A percentile compares a stretch with the other conserved stretches of the same genome.
phyloP scores from a whole-genome alignment of 2,113 vertebrate genomes.

The Ornithorhynchus anatinus region DNA sequence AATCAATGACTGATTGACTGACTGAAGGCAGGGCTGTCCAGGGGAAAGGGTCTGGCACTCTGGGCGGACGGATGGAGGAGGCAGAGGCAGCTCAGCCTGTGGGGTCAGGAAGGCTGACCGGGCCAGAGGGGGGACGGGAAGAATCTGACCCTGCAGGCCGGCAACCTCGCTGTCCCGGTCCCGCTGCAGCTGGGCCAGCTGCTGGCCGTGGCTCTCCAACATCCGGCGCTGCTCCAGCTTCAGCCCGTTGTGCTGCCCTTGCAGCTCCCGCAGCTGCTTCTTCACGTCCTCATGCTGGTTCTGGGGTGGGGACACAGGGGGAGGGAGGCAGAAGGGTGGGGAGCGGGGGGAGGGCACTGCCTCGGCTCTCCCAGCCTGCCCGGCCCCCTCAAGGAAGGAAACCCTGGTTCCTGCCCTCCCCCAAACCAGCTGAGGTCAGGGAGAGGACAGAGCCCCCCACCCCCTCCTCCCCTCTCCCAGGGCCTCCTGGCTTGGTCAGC shows the following conservation, averaged over 20 bases:
- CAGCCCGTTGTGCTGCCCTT: slow-evolving; percentile 68
- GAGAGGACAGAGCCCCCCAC: neutral
- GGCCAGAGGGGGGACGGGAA: neutral
- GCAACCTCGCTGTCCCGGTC: slow-evolving; percentile 59
- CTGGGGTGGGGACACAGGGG: slow-evolving; percentile 25
- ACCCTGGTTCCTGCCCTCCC: too few species aligned
- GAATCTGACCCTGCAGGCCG: slow-evolving; percentile 68
- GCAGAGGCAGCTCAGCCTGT: too few species aligned
- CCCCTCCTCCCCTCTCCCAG: too few species aligned
- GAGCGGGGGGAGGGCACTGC: neutral
- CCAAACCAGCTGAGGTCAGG: neutral
- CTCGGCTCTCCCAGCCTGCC: too few species aligned
- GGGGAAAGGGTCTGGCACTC: too few species aligned
- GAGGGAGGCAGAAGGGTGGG: neutral
- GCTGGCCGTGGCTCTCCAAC: slow-evolving; percentile 60
- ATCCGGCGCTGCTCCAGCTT: slow-evolving; percentile 62
- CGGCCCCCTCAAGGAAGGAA: too few species aligned
- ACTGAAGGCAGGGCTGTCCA: too few species aligned
- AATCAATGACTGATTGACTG: too few species aligned
- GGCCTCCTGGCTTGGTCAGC: too few species aligned
- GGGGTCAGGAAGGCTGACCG: neutral
- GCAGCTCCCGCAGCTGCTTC: slow-evolving; percentile 69
- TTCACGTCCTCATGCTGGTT: slow-evolving; percentile 72
- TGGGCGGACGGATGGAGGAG: too few species aligned
- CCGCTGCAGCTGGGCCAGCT: slow-evolving; percentile 55